A percentile compares a stretch with the other conserved stretches of the same genome.
These are phyloP conservation scores for Xestia xanthographa DNA, from an alignment of 2,888 invertebrate genomes.

Conservation along the genomic window DNA sequence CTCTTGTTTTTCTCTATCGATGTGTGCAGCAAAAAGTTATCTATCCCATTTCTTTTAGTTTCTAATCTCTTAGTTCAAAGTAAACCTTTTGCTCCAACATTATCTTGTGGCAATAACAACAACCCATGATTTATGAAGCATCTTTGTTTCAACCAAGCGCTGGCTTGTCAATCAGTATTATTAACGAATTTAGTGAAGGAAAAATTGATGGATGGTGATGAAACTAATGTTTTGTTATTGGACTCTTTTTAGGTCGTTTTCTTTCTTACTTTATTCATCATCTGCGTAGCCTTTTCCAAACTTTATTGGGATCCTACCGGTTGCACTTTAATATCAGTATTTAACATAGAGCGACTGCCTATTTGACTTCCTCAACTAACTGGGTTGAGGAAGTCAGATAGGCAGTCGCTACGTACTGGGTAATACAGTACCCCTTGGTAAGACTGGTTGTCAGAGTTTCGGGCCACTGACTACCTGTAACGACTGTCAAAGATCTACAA, in stretches of 20 bases:
- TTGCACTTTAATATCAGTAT: too few species aligned
- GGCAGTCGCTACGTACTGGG: too few species aligned
- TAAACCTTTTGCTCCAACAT: conserved; percentile 17
- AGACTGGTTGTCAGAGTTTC: too few species aligned
- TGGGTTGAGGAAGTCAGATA: too few species aligned
- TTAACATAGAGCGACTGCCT: too few species aligned
- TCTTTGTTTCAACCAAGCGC: conserved; percentile 52
- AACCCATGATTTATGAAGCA: conserved; percentile 56
- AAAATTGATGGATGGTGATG: conserved; percentile 40
- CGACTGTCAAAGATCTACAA: too few species aligned
- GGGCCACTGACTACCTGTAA: too few species aligned
- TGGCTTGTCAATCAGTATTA: conserved; percentile 59
- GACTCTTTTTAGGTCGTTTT: neutral
- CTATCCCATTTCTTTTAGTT: neutral
- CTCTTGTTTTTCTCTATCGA: neutral
- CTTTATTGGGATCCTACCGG: neutral
- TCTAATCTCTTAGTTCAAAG: neutral
- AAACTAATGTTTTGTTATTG: conserved; percentile 32
- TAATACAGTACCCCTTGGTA: too few species aligned
- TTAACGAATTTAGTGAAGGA: conserved; percentile 51
- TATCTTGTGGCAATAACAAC: conserved; percentile 27
- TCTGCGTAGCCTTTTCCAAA: neutral
- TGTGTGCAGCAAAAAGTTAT: neutral
- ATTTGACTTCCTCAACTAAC: too few species aligned
- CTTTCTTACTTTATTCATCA: neutral